Percentiles rank a stretch among this genome's conserved stretches.
These are phyloP conservation scores for Cyrtonyx montezumae DNA, from an alignment of 2,113 vertebrate genomes.

Conservation along the genomic window DNA sequence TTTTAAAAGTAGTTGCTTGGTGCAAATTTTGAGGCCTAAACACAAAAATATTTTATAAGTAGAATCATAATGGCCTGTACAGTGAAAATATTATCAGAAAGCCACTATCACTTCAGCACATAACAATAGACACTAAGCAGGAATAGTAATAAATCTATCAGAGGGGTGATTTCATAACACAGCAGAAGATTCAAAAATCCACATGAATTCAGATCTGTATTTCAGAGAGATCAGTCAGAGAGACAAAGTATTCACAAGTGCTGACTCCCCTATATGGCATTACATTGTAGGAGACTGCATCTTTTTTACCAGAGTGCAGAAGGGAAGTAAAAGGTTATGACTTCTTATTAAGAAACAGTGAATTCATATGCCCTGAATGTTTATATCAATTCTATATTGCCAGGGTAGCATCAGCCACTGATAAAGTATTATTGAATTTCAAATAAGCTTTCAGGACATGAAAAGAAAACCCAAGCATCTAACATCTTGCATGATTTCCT, in stretches of 20 bases:
- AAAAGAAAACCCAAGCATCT: neutral
- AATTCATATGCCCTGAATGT: neutral
- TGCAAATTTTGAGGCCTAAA: neutral
- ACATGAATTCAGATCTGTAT: neutral
- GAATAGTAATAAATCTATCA: neutral
- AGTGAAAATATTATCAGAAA: neutral
- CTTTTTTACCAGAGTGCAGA: neutral
- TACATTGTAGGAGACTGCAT: neutral
- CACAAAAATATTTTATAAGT: neutral
- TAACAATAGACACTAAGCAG: neutral
- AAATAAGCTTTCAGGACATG: neutral
- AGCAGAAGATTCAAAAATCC: neutral
- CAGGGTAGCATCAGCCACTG: neutral
- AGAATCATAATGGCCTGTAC: neutral
- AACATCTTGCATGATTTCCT: neutral
- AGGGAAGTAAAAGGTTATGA: neutral
- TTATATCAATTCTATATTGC: neutral
- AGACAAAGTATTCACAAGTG: accelerated
- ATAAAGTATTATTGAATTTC: neutral
- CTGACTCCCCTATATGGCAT: neutral
- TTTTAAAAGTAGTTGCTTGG: neutral
- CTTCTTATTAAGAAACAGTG: neutral
- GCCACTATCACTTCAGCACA: neutral
- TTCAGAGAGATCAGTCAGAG: neutral
- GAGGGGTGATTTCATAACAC: neutral